Percentiles rank a stretch among this genome's conserved stretches.
phyloP scores from a whole-genome alignment of 2,797 vertebrate species.

The Neostethus bicornis region DNA sequence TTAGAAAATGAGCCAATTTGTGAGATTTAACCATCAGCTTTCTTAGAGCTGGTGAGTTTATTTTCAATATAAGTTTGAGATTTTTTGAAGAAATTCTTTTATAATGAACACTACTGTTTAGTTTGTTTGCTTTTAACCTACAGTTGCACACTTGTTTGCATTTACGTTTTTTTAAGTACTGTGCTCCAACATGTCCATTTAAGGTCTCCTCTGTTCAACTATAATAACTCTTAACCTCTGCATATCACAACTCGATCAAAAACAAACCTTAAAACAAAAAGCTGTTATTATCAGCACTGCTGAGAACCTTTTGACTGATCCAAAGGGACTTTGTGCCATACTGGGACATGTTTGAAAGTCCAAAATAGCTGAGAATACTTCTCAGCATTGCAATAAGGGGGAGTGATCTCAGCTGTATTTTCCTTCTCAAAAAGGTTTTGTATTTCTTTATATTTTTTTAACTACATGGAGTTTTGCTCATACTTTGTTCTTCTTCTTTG shows the following conservation, averaged over 20 bases:
- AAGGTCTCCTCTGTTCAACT: background rate
- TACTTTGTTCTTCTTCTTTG: background rate
- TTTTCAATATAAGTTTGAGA: background rate
- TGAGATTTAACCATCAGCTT: background rate
- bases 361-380: background rate
- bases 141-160: background rate
- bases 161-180: background rate
- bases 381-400: background rate
- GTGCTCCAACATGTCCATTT: background rate
- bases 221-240: background rate
- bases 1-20: background rate
- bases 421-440: background rate
- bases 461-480: background rate
- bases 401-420: too few relatives aligned
- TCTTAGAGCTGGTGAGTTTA: background rate
- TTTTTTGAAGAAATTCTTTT: background rate
- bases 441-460: background rate
- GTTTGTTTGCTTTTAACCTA: background rate
- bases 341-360: background rate
- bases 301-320: constrained; percentile 1
- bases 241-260: constrained; percentile 1
- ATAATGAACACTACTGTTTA: background rate
- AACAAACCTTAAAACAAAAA: background rate
- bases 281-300: background rate
- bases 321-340: background rate